Evolutionary conservation across 2,888 invertebrate species (phyloP), one percentile per base, ranked within the genome.

Genomic region (Cecidostiba fungosa): DNA sequence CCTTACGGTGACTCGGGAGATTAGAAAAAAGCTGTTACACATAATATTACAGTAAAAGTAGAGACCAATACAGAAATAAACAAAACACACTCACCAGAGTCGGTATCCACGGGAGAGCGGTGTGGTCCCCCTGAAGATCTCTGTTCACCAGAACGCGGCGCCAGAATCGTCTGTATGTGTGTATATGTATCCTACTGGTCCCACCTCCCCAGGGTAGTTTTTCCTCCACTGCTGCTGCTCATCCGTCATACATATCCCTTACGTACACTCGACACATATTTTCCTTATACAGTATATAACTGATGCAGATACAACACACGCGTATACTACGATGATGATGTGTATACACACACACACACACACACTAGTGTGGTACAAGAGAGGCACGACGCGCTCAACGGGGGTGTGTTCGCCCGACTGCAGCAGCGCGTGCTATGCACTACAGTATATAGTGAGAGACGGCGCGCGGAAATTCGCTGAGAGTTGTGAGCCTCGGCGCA

Each of bases 401-500:
- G 54, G 32, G 69, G 36, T 43, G 72, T 36, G 39, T 72, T 36
- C 70, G 70, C 70, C 36, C 29, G 29, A 29, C 32, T 66, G 66
- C 66, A 66, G 66, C 66, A 66, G 26, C 66, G 29, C 29, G 29
- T 66, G 62, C 29, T 5, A 14, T 66, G 62, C 29, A 62, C 62
- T 54, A n/a, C n/a, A n/a, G n/a, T n/a, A n/a, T n/a, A n/a, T n/a
- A n/a, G n/a, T n/a, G n/a, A n/a, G n/a, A n/a, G n/a, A n/a, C n/a
- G n/a, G 14, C 69, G 69, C 12, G 26, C 16, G 16, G 69, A 32
- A 32, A 69, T 32, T 16, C 50, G 50, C 50, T 50, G 77, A n/a
- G 36, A 39, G 32, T 3, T n/a, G 23, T 39, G 66, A 70, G 70
- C 19, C 50, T 50, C n/a, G 19, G 85, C 85, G 85, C 85, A 86